phyloP scores from a whole-genome alignment of 2,113 vertebrate genomes.

The Hirundichthys speculiger region DNA sequence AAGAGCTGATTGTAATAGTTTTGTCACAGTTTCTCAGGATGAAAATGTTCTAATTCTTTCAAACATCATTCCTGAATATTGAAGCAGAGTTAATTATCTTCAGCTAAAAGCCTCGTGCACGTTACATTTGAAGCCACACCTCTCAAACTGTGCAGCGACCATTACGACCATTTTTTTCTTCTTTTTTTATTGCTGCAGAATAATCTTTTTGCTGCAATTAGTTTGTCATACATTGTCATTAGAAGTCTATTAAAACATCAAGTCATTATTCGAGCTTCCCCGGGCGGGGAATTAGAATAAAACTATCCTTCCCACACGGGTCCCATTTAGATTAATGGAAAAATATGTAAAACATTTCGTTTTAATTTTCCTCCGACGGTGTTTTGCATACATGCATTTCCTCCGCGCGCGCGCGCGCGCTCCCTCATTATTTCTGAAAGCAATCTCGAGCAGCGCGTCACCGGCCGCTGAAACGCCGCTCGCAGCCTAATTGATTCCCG shows the following conservation, averaged over 20 bases:
- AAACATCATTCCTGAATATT: conserved; percentile 39
- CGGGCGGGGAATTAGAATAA: conserved; percentile 89
- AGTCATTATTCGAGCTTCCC: conserved; percentile 86
- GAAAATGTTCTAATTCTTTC: conserved; percentile 24
- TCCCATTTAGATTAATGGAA: conserved; percentile 95
- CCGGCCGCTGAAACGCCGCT: conserved; percentile 79
- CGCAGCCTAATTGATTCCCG: conserved; percentile 93
- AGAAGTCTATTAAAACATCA: conserved; percentile 90
- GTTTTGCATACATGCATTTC: conserved; percentile 83
- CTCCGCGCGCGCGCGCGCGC: conserved; percentile 73
- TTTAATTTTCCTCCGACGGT: conserved; percentile 86
- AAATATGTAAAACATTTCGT: conserved; percentile 91
- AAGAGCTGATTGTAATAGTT: neutral
- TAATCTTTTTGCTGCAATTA: conserved; percentile 83
- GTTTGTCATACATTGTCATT: conserved; percentile 86
- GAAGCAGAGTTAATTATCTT: conserved; percentile 57
- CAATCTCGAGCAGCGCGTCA: conserved; percentile 83
- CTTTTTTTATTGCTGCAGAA: conserved; percentile 78
- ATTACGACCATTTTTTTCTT: conserved; percentile 79
- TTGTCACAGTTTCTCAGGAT: neutral
- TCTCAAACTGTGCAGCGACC: conserved; percentile 66
- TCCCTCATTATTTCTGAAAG: conserved; percentile 91
- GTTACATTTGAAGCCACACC: conserved; percentile 42
- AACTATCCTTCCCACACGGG: conserved; percentile 86
- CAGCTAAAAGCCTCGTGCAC: conserved; percentile 33